phyloP scores from a whole-genome alignment of 2,113 vertebrate genomes.

The Bothrops jararaca region DNA sequence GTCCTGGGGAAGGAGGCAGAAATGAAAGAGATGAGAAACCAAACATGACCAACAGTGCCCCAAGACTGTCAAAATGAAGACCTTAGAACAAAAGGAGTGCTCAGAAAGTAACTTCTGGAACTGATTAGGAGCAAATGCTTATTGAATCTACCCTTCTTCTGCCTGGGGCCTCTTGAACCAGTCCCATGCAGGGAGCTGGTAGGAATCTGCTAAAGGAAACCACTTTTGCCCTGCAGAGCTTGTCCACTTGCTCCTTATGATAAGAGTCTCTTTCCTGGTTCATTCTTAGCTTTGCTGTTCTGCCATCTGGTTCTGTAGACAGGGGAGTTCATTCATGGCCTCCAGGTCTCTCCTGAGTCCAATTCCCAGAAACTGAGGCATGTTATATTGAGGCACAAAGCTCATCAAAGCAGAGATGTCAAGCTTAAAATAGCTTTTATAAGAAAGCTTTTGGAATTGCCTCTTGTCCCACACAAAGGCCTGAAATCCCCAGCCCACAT shows the following conservation, averaged over 20 bases:
- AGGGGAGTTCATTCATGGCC: not conserved
- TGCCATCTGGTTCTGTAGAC: not conserved
- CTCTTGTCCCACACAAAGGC: not conserved
- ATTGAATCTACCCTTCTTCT: not conserved
- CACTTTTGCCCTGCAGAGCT: not conserved
- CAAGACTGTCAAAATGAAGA: not conserved
- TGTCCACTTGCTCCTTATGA: not conserved
- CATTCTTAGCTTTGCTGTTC: not conserved
- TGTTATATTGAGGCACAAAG: not conserved
- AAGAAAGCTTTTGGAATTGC: not conserved
- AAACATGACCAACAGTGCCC: not conserved
- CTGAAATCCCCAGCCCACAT: not conserved
- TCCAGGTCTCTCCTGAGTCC: not conserved
- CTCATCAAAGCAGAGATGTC: not conserved
- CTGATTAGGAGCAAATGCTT: not conserved
- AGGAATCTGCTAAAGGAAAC: not conserved
- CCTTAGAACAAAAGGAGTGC: not conserved
- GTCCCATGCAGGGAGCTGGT: not conserved
- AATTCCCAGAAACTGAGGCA: not conserved
- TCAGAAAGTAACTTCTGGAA: not conserved
- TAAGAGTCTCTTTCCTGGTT: not conserved
- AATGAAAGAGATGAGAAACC: not conserved
- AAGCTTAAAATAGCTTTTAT: not conserved
- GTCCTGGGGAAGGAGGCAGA: slow-evolving; percentile 71
- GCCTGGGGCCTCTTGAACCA: too few relatives aligned